Conservation (phyloP, 2,888 invertebrate genomes). For the Reticulitermes lucifugus region DNA sequence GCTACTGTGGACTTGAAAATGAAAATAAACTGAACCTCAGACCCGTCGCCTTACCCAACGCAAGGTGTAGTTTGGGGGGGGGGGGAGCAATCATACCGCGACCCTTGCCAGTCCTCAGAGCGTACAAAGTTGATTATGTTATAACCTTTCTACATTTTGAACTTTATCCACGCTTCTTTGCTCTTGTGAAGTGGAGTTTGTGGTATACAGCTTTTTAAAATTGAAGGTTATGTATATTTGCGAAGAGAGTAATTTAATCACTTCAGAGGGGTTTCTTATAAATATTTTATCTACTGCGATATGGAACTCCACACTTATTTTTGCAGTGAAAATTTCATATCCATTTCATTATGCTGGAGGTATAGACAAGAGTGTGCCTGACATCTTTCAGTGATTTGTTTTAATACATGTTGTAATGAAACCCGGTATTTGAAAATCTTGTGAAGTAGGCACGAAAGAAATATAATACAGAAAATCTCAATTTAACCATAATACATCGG, state of each 20-base stretch:
- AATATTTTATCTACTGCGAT: neutral
- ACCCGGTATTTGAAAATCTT: no score
- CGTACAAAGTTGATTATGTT: constrained; percentile 8
- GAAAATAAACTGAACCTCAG: neutral
- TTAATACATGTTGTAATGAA: no score
- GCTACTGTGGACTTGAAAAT: neutral
- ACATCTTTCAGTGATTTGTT: neutral
- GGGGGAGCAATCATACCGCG: neutral
- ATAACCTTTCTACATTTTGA: constrained; percentile 11
- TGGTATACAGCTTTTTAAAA: neutral
- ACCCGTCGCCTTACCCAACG: neutral
- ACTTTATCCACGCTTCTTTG: neutral
- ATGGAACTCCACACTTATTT: neutral
- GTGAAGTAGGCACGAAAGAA: no score
- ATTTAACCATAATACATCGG: no score
- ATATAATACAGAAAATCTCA: no score
- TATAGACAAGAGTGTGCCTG: neutral
- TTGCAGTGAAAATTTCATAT: neutral
- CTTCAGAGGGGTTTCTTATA: neutral
- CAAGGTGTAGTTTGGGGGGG: neutral
- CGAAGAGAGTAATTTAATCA: neutral
- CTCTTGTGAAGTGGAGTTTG: neutral
- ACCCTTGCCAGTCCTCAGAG: neutral
- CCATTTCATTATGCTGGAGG: neutral
- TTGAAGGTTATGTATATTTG: neutral